Conservation (phyloP, 1,140 invertebrate genomes). For the Ylistrum balloti region DNA sequence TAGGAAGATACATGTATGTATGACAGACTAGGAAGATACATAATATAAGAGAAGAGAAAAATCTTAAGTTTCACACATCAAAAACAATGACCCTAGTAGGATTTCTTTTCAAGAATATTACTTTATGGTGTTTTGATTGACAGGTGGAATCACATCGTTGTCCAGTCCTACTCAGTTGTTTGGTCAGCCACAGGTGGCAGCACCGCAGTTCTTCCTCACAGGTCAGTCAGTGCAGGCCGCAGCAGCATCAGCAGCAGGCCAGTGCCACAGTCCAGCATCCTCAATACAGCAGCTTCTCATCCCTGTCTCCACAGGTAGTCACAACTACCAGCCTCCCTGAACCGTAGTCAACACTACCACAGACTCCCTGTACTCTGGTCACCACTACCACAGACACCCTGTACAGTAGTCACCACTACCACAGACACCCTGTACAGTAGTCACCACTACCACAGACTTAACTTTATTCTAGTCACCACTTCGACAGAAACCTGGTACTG, state of each 20-base stretch:
- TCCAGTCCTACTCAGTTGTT: slow-evolving; percentile 79
- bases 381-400: no score
- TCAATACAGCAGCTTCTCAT: slow-evolving; percentile 96
- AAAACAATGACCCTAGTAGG: neutral
- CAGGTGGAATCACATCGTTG: slow-evolving; percentile 76
- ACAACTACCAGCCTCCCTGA: neutral
- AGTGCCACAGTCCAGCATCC: slow-evolving; percentile 29
- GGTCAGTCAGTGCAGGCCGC: slow-evolving; percentile 93
- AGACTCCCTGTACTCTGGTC: neutral
- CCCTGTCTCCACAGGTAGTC: slow-evolving; percentile 94
- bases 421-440: no score
- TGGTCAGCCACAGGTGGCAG: slow-evolving; percentile 86
- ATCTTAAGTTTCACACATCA: no score
- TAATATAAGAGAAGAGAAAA: no score
- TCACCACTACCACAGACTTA: no score
- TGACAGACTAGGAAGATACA: no score
- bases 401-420: no score
- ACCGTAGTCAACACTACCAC: neutral
- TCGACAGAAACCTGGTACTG: no score
- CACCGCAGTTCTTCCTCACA: slow-evolving; percentile 94
- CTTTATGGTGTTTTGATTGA: slow-evolving; percentile 23
- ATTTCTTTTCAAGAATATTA: neutral
- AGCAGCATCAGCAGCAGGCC: slow-evolving; percentile 80
- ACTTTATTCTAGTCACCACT: no score
- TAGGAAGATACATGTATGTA: no score